Base-by-base conservation (phyloP, 2,888 invertebrate species). In the Hybos culiciformis region DNA sequence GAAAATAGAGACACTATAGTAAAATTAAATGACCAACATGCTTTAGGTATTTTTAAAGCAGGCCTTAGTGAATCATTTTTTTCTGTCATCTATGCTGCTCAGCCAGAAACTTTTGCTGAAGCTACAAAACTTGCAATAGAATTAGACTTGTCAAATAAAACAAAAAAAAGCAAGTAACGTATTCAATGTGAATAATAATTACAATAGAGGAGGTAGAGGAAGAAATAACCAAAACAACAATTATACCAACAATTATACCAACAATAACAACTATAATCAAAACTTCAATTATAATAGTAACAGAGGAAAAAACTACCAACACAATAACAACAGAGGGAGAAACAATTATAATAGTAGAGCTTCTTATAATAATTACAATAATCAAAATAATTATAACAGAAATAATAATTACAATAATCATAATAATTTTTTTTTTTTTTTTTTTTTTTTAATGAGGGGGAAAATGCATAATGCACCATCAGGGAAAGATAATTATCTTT, bases 361-460 rank as follows among this genome's bases (percentile, higher is more conserved):
- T 37, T 20, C 18, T 37, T 20, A 37, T 37, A 37, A 37, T 41
- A 41, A 41, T 33, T 33, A 41, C 33, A 41, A 41, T 34, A 33
- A 41, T 33, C 32, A 41, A 20, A 12, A 41, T 33, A 41, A 14
- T 41, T 33, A 41, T n/a, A 40, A 40, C 31, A 40, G 31, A 31
- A 40, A 40, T 14, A 40, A 40, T 40, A 40, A 40, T n/a, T 31
- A 40, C 17, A 40, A 40, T 40, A 40, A 40, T n/a, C 14, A 40
- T 31, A 40, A 29, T 29, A 29, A 40, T 40, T 29, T 15, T 40
- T 29, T 29, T 8, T 29, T 31, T 40, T 24, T 33, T 7, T 33
- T 36, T 36, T 36, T 17, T 36, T 36, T 36, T 36, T 11, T 17
- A 9, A 9, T 5, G 18, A n/a, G 36, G 31, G 5, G 8, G 31